Percentiles rank a stretch among this genome's conserved stretches.
These are phyloP conservation scores for Cryptophagus acutangulus DNA, from an alignment of 2,888 invertebrate species.

Conservation along the genomic window DNA sequence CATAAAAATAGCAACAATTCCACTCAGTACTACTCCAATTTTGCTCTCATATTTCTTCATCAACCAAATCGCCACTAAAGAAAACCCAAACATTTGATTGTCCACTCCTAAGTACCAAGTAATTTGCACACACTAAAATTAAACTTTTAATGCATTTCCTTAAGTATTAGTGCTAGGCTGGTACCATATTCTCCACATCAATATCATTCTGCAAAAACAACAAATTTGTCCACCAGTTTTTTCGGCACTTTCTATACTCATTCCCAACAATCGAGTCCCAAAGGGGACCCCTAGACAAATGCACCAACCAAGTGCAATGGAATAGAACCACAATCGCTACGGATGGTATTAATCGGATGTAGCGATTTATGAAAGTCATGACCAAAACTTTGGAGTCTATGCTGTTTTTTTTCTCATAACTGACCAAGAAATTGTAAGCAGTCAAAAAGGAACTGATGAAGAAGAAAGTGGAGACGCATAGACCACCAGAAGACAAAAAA, in stretches of 20 bases:
- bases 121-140: conserved; percentile 28
- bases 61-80: conserved; percentile 25
- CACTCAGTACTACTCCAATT: conserved; percentile 24
- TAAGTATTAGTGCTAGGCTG: not conserved
- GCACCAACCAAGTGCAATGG: conserved; percentile 30
- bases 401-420: conserved; percentile 24
- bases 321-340: conserved; percentile 27
- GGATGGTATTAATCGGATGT: conserved; percentile 33
- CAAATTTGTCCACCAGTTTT: conserved; percentile 37
- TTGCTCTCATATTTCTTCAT: conserved; percentile 17
- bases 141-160: not conserved
- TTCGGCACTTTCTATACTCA: conserved; percentile 33
- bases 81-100: conserved; percentile 29
- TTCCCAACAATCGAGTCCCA: conserved; percentile 31
- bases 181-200: conserved; percentile 32
- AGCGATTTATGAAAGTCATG: conserved; percentile 35
- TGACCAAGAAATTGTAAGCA: conserved; percentile 29
- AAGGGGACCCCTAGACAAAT: conserved; percentile 31
- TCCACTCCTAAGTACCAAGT: conserved; percentile 34
- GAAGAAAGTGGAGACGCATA: conserved; percentile 33
- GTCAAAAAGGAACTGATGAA: conserved; percentile 33
- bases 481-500: conserved; percentile 34
- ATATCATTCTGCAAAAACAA: conserved; percentile 37
- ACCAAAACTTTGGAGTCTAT: conserved; percentile 28
- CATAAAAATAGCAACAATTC: conserved; percentile 15